Evolutionary conservation across 2,797 vertebrate genomes (phyloP), one percentile per base, ranked within the genome.

Genomic region (Lacerta viridis): DNA sequence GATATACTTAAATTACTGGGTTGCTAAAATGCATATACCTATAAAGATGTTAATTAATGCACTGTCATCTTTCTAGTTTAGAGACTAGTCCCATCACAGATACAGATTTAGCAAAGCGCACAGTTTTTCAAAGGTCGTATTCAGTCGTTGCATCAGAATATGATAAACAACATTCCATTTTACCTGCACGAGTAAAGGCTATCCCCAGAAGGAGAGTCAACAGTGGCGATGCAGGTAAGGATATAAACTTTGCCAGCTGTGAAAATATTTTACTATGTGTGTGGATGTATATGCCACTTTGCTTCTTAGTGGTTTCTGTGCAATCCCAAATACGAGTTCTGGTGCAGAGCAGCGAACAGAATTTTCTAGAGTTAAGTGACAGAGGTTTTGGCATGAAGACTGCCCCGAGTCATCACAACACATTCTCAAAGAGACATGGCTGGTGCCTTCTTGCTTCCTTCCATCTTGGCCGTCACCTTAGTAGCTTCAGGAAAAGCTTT

Each of bases 101-200:
- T 93, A 99, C 98, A 39, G 99, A 99, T 90, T 98, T 98, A 1
- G 98, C 99, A 0, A 99, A 99, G 93, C 98, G 99, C 17, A 99
- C 99, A 0, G 99, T 99, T 90, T 99, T 99, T 93, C 99, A 99
- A 94, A 98, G 99, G 89, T 99, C 99, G 0, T 99, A 99, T 83
- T 99, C 99, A 0, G 99, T 99, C 36, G 99, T 99, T 33, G 99
- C 99, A 59, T 99, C 99, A 0, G 99, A 99, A 91, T 99, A 99
- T 87, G 99, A 99, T 95, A 99, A 99, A 79, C 99, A 99, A 23
- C 99, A 99, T 94, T 99, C 99, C 0, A 98, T 99, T 59, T 97
- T 98, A 84, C 98, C 98, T 85, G 99, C 99, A n/a, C 97, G 99
- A 59, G 98, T 99, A 78, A 99, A 99, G 94, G 99, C 99, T 13